These are phyloP conservation scores for Hermetia illucens DNA, from an alignment of 1,140 invertebrate genomes.

Conservation along the genomic window DNA sequence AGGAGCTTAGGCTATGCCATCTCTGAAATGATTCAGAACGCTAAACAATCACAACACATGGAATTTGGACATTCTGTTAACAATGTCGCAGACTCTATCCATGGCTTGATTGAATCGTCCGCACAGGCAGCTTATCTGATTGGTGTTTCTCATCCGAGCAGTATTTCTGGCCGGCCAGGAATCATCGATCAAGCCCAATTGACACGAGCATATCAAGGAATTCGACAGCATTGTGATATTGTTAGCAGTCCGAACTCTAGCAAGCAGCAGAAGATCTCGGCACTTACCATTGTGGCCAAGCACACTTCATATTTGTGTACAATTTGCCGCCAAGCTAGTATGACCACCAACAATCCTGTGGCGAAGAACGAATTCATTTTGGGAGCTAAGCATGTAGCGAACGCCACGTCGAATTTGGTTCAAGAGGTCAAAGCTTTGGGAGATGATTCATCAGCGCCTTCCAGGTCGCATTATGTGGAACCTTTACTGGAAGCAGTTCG, in stretches of 20 bases:
- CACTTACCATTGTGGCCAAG: constrained; percentile 89
- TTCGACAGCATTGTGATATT: constrained; percentile 73
- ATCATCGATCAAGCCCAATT: constrained; percentile 87
- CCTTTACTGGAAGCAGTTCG: constrained; percentile 85
- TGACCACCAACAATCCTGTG: constrained; percentile 81
- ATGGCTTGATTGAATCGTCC: constrained; percentile 84
- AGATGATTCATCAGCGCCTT: constrained; percentile 58
- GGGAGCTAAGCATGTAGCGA: constrained; percentile 93
- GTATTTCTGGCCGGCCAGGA: constrained; percentile 78
- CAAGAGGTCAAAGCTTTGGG: constrained; percentile 91
- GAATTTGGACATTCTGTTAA: constrained; percentile 77
- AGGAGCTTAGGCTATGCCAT: constrained; percentile 77
- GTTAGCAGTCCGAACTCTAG: constrained; percentile 60
- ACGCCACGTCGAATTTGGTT: constrained; percentile 86
- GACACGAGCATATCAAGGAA: constrained; percentile 73
- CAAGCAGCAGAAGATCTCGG: constrained; percentile 77
- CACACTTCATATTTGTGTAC: constrained; percentile 93
- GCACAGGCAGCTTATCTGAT: constrained; percentile 88
- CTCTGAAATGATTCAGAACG: constrained; percentile 86
- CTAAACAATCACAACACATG: constrained; percentile 75
- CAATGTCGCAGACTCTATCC: constrained; percentile 73
- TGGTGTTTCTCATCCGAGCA: constrained; percentile 80
- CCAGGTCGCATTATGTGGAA: constrained; percentile 57
- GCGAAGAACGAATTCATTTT: constrained; percentile 95
- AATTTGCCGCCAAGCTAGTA: constrained; percentile 83